These are phyloP conservation scores for Salpingus planirostris DNA, from an alignment of 2,888 invertebrate species.

Conservation along the genomic window DNA sequence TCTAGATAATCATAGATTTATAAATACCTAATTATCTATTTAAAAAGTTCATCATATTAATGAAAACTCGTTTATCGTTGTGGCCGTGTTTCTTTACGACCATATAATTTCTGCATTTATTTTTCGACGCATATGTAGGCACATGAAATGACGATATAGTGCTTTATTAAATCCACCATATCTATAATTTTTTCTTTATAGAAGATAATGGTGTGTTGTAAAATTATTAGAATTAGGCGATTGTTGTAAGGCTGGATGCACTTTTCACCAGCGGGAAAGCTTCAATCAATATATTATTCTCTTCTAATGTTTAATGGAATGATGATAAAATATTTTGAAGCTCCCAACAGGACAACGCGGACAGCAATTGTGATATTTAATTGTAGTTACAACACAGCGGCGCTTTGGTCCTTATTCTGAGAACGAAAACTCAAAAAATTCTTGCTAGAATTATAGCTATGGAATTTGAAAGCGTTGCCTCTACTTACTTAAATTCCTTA, in stretches of 20 bases:
- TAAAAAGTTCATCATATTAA: too few species aligned
- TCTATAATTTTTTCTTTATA: slow-evolving; percentile 6
- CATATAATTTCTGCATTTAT: too few species aligned
- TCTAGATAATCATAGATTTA: slow-evolving; percentile 1
- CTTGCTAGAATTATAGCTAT: too few species aligned
- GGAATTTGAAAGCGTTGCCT: too few species aligned
- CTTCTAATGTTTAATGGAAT: background rate
- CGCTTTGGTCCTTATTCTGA: slow-evolving; percentile 13
- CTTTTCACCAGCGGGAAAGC: too few species aligned
- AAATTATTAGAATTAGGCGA: too few species aligned
- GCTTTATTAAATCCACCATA: slow-evolving; percentile 13
- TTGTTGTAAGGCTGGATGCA: too few species aligned
- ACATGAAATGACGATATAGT: slow-evolving; percentile 8
- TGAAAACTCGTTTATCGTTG: too few species aligned
- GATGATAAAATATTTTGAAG: slow-evolving; percentile 14
- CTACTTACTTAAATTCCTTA: too few species aligned
- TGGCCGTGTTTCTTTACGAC: too few species aligned
- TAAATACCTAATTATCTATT: too few species aligned
- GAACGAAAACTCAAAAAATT: slow-evolving; percentile 8
- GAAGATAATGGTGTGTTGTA: slow-evolving; percentile 9
- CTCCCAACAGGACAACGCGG: slow-evolving; percentile 23
- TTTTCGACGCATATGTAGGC: slow-evolving; percentile 9
- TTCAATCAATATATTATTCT: too few species aligned
- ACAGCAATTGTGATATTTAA: slow-evolving; percentile 31
- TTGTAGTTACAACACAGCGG: slow-evolving; percentile 19